Evolutionary conservation across 1,140 invertebrate genomes (phyloP), one percentile per base, ranked within the genome.

Genomic region (Apolygus lucorum): DNA sequence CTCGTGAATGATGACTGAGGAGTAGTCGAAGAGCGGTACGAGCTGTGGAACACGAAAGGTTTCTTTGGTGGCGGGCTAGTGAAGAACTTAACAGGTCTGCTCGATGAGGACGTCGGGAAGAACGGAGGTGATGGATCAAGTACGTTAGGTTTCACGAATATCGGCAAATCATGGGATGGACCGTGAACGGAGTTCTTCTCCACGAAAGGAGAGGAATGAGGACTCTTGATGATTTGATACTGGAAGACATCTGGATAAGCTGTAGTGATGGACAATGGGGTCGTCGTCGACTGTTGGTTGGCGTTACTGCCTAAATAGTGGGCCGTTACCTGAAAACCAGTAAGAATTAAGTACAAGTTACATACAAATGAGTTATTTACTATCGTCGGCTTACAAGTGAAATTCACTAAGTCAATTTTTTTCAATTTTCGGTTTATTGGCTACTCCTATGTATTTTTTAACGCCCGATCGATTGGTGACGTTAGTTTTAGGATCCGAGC

Each of bases 221-320:
- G 28, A 21, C 29, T 29, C 29, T 28, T 34, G n/a, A 29, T 8
- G n/a, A 66, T 26, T 29, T 42, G 64, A 34, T 17, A 25, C 26
- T 22, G 62, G 34, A 34, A 28, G n/a, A 42, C 2, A 2, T 66
- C 28, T 14, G 26, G 64, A 26, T 34, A 29, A 2, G 28, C n/a
- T 2, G 64, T 66, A 27, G 64, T 66, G 14, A 66, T 66, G 1
- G 64, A 66, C 1, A 66, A 11, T 34, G 64, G 64, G 21, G 64
- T 66, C 11, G 64, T 66, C 4, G 64, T 59, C 4, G 22, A 14
- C 11, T 13, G 54, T 24, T 17, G 54, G 54, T 59, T 59, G 22
- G 2, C 22, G 22, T 13, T 59, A 21, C 22, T 17, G 8, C 54
- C 54, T 22, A 59, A 24, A 24, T 59, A 59, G 22, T 59, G 54